Evolutionary conservation across 2,888 invertebrate genomes (phyloP), one percentile per base, ranked within the genome.

Genomic region (Oxytorus armatus): DNA sequence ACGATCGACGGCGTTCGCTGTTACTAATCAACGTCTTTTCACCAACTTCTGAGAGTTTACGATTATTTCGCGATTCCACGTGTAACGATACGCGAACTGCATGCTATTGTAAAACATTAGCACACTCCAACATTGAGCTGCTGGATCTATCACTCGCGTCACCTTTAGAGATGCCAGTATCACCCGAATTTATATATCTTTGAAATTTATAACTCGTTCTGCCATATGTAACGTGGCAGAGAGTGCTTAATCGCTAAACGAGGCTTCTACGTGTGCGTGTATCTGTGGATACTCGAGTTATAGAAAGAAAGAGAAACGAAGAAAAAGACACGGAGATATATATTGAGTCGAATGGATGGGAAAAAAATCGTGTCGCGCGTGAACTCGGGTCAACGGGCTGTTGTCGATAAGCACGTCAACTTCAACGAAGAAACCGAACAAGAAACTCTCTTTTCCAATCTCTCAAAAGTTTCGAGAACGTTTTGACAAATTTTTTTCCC

Each of bases 21-120:
- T 18, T 0, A 29, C 51, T n/a, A 25, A 92, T 96, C 96, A 96
- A 94, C 97, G 97, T 96, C 97, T 96, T 93, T 97, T 97, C 89
- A 97, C 97, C 91, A 97, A 94, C 94, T 97, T 97, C 92, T 97
- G 97, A 92, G 97, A 97, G 93, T 97, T 97, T 94, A 97, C 95
- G 93, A 97, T 96, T 93, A 97, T 97, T 94, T 97, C 97, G 93
- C 96, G 95, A 93, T 96, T 97, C 97, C 97, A 97, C 94, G 96
- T 96, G 95, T 96, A 96, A 93, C 95, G 95, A 94, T 97, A 97
- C 93, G 95, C 95, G 95, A 95, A 96, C 94, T 93, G 93, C 94
- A 94, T 94, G 93, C 94, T 94, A 94, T 92, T 90, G 89, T 90
- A 90, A 87, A 91, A 90, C 91, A 92, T 92, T 89, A 91, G 89